These are phyloP conservation scores for Hylomyscus alleni DNA, from an alignment of 2,797 vertebrate genomes.

Conservation along the genomic window DNA sequence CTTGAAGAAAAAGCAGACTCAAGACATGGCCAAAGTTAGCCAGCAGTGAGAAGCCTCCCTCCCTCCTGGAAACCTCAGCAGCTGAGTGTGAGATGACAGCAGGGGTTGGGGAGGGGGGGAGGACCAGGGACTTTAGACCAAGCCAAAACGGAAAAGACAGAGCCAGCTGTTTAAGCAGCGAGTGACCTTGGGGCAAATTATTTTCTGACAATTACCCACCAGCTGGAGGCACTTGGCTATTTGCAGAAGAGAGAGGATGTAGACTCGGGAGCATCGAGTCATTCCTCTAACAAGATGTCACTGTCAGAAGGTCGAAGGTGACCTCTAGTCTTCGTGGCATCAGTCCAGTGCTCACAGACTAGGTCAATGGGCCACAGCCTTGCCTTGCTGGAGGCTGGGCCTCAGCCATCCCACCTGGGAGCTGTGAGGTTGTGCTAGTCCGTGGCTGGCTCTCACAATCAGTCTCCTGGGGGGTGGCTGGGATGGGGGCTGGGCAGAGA, in stretches of 20 bases:
- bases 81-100: not conserved
- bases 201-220: constrained; percentile 54
- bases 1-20: not conserved
- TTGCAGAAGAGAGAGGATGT: constrained; percentile 48
- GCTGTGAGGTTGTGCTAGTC: not conserved
- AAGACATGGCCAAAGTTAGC: not conserved
- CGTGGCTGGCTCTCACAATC: not conserved
- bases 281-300: constrained; percentile 67
- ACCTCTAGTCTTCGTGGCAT: not conserved
- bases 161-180: constrained; percentile 63
- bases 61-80: not conserved
- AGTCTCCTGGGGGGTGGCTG: not conserved
- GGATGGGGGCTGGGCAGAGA: not conserved
- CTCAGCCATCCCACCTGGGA: not conserved
- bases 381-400: not conserved
- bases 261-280: constrained; percentile 59
- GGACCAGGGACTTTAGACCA: not conserved
- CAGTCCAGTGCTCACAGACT: not conserved
- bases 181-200: constrained; percentile 64
- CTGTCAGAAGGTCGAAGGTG: constrained; percentile 57
- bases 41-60: not conserved
- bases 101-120: not conserved
- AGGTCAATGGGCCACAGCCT: not conserved
- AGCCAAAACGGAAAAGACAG: not conserved
- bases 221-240: constrained; percentile 55